Evolutionary conservation across 2,113 vertebrate species (phyloP).

Genomic region (Aspidoscelis tigris): DNA sequence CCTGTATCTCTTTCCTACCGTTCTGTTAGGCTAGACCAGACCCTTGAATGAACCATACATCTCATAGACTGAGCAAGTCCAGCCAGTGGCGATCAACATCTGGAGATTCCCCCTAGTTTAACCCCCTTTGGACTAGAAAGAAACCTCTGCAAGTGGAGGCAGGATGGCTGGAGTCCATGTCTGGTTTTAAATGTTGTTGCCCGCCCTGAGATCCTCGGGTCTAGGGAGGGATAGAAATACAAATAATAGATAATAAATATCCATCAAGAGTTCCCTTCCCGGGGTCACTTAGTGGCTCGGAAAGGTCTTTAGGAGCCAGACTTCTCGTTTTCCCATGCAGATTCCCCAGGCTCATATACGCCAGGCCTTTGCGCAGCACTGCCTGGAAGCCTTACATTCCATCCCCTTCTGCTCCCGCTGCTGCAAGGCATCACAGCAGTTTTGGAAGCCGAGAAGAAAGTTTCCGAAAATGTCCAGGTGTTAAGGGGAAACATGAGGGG

Average conservation of each 20-base stretch:
- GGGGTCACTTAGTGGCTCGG: no score
- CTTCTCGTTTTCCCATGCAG: no score
- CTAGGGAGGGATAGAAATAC: no score
- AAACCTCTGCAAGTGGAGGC: neutral
- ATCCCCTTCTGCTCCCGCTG: neutral
- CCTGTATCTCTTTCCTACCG: neutral
- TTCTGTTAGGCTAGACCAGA: no score
- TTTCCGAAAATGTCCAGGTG: neutral
- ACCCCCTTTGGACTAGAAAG: neutral
- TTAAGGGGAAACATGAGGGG: neutral
- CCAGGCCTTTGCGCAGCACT: no score
- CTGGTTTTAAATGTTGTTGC: no score
- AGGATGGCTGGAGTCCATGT: neutral
- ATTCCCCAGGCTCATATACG: neutral
- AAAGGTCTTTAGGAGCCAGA: no score
- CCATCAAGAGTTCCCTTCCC: neutral
- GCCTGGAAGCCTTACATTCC: neutral
- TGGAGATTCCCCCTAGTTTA: no score
- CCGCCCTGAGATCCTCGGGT: no score
- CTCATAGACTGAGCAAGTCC: no score
- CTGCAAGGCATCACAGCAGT: neutral
- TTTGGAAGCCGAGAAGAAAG: neutral
- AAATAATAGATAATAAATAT: neutral
- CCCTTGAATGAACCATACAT: no score
- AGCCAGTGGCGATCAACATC: no score